phyloP scores from a whole-genome alignment of 2,888 invertebrate genomes.

The Brachylomia viminalis region DNA sequence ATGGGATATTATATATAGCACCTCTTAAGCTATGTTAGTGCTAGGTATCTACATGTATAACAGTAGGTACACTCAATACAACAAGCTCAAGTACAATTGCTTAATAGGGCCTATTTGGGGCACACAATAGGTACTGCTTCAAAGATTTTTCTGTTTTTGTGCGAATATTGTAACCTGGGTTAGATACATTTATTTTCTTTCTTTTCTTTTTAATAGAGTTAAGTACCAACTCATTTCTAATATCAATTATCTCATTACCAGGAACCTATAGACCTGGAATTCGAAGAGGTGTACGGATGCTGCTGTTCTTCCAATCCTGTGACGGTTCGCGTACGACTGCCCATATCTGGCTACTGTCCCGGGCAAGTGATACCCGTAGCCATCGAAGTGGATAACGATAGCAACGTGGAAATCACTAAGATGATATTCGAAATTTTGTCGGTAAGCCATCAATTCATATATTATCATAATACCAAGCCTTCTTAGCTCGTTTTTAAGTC shows the following conservation, averaged over 20 bases:
- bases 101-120: too few species aligned
- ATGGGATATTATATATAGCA: background rate
- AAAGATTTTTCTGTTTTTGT: background rate
- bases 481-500: too few species aligned
- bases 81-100: too few species aligned
- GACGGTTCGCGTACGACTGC: conserved; percentile 69
- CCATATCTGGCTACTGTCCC: conserved; percentile 78
- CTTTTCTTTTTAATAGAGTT: background rate
- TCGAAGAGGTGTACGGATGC: conserved; percentile 77
- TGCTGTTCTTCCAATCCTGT: conserved; percentile 70
- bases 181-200: too few species aligned
- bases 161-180: background rate
- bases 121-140: too few species aligned
- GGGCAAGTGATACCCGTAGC: conserved; percentile 77
- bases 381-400: conserved; percentile 73
- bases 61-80: too few species aligned
- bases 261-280: conserved; percentile 77
- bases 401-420: conserved; percentile 74
- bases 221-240: background rate
- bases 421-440: conserved; percentile 76
- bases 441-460: conserved; percentile 63
- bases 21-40: background rate
- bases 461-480: too few species aligned
- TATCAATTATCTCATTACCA: conserved; percentile 49
- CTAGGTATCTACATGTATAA: too few species aligned